A percentile compares a stretch with the other conserved stretches of the same genome.
Conservation (phyloP, 2,113 vertebrate genomes). For the Prunella himalayana region DNA sequence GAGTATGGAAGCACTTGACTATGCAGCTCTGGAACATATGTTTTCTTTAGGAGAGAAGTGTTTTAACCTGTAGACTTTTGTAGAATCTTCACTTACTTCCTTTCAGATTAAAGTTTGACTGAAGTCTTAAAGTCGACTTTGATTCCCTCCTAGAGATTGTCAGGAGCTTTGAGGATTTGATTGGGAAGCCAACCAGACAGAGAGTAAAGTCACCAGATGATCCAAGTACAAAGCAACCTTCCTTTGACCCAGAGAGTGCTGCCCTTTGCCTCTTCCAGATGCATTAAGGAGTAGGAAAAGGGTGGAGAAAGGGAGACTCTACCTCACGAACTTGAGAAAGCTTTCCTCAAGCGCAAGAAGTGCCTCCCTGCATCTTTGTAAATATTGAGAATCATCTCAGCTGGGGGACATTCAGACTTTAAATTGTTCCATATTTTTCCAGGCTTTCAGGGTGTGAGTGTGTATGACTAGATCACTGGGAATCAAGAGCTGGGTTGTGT, state of each 20-base stretch:
- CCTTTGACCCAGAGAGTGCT: neutral
- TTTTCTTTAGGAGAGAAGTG: neutral
- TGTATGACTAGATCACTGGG: neutral
- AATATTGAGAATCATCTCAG: neutral
- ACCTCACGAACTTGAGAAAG: neutral
- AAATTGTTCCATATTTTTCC: neutral
- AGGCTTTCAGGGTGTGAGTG: neutral
- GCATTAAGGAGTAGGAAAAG: neutral
- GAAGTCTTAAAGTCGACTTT: neutral
- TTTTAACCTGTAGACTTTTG: neutral
- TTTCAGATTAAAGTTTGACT: neutral
- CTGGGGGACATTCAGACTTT: neutral
- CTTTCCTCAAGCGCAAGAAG: neutral
- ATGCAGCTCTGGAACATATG: neutral
- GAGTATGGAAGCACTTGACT: neutral
- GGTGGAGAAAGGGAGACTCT: neutral
- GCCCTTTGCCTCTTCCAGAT: neutral
- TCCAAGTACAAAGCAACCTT: neutral
- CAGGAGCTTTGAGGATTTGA: neutral
- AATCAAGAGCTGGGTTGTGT: neutral
- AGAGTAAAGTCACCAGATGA: neutral
- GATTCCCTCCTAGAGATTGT: neutral
- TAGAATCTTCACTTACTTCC: neutral
- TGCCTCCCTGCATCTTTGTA: neutral
- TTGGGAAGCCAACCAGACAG: neutral